phyloP scores from a whole-genome alignment of 2,797 vertebrate genomes.

The Hippocampus kuda region DNA sequence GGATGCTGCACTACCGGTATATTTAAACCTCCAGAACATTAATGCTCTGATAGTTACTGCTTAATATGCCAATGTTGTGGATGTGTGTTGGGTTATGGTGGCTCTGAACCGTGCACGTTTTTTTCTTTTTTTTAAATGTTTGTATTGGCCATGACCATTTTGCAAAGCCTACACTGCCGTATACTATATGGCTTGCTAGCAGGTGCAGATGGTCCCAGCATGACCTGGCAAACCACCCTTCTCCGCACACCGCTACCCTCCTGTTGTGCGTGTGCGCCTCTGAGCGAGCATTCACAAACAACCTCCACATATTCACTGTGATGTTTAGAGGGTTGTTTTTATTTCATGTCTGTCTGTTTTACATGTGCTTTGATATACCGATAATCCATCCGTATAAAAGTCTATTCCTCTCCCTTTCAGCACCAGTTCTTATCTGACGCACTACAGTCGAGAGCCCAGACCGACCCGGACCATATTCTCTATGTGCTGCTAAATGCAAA shows the following conservation, averaged over 20 bases:
- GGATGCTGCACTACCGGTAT: neutral
- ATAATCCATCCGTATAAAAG: neutral
- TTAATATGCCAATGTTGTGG: neutral
- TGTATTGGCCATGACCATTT: neutral
- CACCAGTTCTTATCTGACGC: constrained; percentile 94
- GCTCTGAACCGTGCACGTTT: neutral
- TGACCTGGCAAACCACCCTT: constrained; percentile 23
- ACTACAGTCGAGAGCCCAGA: constrained; percentile 92
- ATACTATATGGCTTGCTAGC: neutral
- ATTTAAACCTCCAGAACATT: neutral
- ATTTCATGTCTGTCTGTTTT: constrained; percentile 19
- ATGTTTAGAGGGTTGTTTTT: neutral
- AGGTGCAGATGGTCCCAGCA: constrained; percentile 38
- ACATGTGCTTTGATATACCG: constrained; percentile 10
- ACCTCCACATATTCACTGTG: constrained; percentile 10
- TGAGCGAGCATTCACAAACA: constrained; percentile 18
- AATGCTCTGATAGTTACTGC: neutral
- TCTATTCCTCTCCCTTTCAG: constrained; percentile 55
- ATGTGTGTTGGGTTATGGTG: neutral
- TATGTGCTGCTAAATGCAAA: constrained; percentile 91
- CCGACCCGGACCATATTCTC: constrained; percentile 86
- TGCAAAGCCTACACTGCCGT: neutral
- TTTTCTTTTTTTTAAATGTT: neutral
- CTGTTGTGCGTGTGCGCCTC: constrained; percentile 16
- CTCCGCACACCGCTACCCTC: constrained; percentile 13